Base-by-base conservation (phyloP, 2,113 vertebrate species). In the Bombycilla garrulus region DNA sequence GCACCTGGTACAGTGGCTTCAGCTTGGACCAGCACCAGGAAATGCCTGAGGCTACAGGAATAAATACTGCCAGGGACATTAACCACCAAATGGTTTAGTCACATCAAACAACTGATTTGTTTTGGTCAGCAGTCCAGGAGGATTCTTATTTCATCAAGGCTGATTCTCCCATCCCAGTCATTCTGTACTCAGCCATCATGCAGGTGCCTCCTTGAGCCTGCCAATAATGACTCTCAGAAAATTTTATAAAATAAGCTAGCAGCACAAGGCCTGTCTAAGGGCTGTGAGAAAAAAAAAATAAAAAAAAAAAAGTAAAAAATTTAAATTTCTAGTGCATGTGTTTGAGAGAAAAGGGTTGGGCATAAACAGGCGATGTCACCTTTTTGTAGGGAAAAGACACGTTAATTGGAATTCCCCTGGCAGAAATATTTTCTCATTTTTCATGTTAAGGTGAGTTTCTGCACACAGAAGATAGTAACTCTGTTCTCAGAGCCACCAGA, bases 1-100 rank as follows among this genome's bases (percentile, higher is more conserved):
- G 86, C 47, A 92, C 58, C 77, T 81, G 80, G 69, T 78, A 45
- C 31, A 45, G 62, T 25, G n/a, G 31, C 76, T 92, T 86, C 82
- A 88, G 56, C 65, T 64, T 71, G 65, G 92, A 78, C 19, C 65
- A 86, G 80, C 79, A 88, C 82, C 82, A 95, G 93, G 53, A 86
- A 86, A 81, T 25, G 44, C 66, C 82, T 8, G 2, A 65, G 56
- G 65, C 47, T 73, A 16, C 69, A 88, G 82, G 50, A 38, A 90
- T 74, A 83, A 77, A 88, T n/a, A 53, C 23, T 3, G 7, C 25
- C 40, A 81, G 40, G 60, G 47, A 58, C 35, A 38, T 82, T 50
- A 89, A 72, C 26, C 66, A 78, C 51, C 70, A 87, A 36, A 57
- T 44, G 57, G 15, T 35, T 95, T 86, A 86, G 64, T 86, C 85